These are phyloP conservation scores for Eremophila alpestris DNA, from an alignment of 2,797 vertebrate genomes.

Conservation along the genomic window DNA sequence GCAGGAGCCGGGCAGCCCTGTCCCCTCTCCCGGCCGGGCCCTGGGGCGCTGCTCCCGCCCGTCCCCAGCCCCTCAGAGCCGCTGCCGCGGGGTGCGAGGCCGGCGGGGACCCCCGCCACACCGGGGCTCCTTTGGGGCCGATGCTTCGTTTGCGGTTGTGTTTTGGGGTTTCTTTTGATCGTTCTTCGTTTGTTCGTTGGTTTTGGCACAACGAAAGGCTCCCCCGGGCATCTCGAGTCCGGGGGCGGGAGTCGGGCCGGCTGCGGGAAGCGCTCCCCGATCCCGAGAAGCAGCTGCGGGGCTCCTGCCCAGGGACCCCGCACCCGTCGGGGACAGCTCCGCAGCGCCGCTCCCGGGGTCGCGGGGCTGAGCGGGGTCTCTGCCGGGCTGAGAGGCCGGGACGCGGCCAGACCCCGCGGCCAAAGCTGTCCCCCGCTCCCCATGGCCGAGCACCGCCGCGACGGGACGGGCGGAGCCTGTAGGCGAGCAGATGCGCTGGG, in stretches of 20 bases:
- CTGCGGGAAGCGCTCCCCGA: no score
- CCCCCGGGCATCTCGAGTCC: neutral
- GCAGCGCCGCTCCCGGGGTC: neutral
- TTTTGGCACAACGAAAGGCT: neutral
- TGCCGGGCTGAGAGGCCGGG: neutral
- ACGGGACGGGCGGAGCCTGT: neutral
- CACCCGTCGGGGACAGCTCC: neutral
- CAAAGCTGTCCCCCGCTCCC: rapidly evolving
- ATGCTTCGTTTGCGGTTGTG: neutral
- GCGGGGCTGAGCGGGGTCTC: neutral
- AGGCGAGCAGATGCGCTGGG: neutral
- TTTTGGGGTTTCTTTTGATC: neutral
- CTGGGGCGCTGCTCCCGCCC: no score
- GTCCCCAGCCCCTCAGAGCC: neutral
- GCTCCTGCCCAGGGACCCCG: neutral
- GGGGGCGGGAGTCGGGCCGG: no score
- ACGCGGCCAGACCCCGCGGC: neutral
- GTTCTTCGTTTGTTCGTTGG: neutral
- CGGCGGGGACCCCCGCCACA: neutral
- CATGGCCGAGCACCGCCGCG: neutral
- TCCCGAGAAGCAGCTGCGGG: neutral
- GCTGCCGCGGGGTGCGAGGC: neutral
- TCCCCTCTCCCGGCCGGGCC: no score
- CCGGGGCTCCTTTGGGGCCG: neutral
- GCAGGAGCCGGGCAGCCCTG: neutral